A percentile compares a stretch with the other conserved stretches of the same genome.
These are phyloP conservation scores for Amniataba percoides DNA, from an alignment of 2,797 vertebrate genomes.

Conservation along the genomic window DNA sequence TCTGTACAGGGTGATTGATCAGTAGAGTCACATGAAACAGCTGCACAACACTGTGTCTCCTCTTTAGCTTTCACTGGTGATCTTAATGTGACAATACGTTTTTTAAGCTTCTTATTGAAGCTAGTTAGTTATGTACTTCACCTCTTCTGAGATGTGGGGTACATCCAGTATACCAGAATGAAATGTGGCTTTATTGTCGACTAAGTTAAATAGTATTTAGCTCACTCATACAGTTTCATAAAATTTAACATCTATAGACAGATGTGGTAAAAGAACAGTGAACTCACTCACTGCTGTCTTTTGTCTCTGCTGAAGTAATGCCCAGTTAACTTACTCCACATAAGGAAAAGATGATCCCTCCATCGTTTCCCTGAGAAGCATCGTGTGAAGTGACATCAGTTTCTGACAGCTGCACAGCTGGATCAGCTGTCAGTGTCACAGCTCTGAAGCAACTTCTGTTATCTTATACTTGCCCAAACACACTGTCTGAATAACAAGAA, in stretches of 20 bases:
- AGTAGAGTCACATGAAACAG: too few species aligned
- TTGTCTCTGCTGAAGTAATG: background rate
- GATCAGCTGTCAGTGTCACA: background rate
- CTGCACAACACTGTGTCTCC: too few species aligned
- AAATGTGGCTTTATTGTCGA: background rate
- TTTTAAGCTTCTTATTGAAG: background rate
- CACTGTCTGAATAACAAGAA: background rate
- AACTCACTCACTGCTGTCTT: background rate
- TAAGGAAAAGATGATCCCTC: background rate
- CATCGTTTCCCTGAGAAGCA: background rate
- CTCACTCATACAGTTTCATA: background rate
- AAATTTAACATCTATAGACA: background rate
- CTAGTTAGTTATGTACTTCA: background rate
- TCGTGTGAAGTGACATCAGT: too few species aligned
- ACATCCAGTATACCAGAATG: background rate
- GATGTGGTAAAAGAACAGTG: background rate
- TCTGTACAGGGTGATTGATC: too few species aligned
- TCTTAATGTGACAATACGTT: background rate
- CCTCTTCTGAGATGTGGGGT: too few species aligned
- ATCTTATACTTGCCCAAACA: background rate
- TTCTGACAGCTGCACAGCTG: too few species aligned
- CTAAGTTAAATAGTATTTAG: background rate
- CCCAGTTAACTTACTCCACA: too few species aligned
- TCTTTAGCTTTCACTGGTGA: background rate
- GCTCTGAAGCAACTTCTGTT: background rate